Evolutionary conservation across 2,797 vertebrate genomes (phyloP), one percentile per base, ranked within the genome.

Genomic region (Acanthis flammea): DNA sequence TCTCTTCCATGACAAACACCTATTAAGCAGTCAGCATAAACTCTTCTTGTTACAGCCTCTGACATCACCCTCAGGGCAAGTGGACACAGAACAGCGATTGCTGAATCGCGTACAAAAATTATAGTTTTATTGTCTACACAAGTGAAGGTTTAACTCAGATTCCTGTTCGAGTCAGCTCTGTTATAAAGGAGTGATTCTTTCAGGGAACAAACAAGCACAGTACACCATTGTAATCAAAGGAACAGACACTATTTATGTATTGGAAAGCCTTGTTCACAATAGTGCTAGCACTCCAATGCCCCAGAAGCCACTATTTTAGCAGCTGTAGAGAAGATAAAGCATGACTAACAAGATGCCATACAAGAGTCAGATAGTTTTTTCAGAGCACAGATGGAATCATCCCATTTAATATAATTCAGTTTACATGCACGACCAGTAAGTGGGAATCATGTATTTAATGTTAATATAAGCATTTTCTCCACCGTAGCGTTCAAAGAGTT

Each of bases 191-290:
- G 96, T 37, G 92, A 98, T 98, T 98, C 98, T 98, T 98, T 93
- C 90, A 41, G 47, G 75, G 96, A 97, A 98, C 97, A 98, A 98
- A 97, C 95, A 97, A 98, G 97, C 98, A 99, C 98, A 98, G 98
- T 97, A 97, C 97, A 94, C 98, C 97, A 98, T 98, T 99, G 98
- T 98, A 97, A 97, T 98, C 96, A 95, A 96, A 98, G 97, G 98
- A 98, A 98, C 98, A 98, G 98, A 98, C 98, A 97, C 98, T 98
- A 98, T 98, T 98, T 98, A 98, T 98, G 97, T 96, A 98, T 97
- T 96, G 97, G 97, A 97, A 98, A 98, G 96, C 96, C 97, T 96
- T 83, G 98, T 93, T 98, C 97, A 98, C 98, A 97, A 98, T 94
- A 96, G 97, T 94, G 96, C 96, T 97, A 96, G 97, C 95, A 97